These are phyloP conservation scores for Brachionus koreanus DNA, from an alignment of 1,140 invertebrate genomes.

Conservation along the genomic window DNA sequence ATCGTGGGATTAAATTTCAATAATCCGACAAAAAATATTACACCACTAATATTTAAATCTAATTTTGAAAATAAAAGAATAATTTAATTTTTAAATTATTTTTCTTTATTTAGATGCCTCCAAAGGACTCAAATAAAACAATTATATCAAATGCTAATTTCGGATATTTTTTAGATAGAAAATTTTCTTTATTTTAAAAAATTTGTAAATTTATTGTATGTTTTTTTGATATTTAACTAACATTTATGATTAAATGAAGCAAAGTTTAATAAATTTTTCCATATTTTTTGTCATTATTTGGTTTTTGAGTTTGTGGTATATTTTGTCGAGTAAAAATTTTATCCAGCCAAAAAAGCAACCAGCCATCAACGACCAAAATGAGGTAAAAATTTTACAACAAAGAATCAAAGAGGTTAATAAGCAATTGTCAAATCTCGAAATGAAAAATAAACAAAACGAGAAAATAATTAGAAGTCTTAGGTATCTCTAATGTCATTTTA, in stretches of 20 bases:
- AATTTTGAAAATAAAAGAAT: too few relatives aligned
- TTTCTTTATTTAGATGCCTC: too few relatives aligned
- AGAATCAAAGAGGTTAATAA: not conserved
- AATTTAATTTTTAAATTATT: too few relatives aligned
- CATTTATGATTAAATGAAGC: slow-evolving; percentile 23
- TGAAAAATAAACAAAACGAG: slow-evolving; percentile 12
- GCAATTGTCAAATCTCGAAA: not conserved
- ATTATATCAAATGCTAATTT: too few relatives aligned
- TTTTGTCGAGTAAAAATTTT: not conserved
- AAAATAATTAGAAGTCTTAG: not conserved
- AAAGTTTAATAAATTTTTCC: not conserved
- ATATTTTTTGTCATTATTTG: slow-evolving; percentile 11
- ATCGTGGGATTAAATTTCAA: too few relatives aligned
- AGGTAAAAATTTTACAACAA: not conserved
- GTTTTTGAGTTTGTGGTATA: slow-evolving; percentile 15
- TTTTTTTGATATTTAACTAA: not conserved
- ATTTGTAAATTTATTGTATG: not conserved
- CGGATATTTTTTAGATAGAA: not conserved
- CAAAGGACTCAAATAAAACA: too few relatives aligned
- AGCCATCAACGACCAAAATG: not conserved
- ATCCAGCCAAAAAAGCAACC: not conserved
- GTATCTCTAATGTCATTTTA: not conserved
- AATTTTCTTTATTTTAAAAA: not conserved
- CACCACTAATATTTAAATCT: too few relatives aligned
- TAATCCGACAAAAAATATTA: too few relatives aligned